Evolutionary conservation across 2,888 invertebrate genomes (phyloP), one percentile per base, ranked within the genome.

Genomic region (Steromphala cineraria): DNA sequence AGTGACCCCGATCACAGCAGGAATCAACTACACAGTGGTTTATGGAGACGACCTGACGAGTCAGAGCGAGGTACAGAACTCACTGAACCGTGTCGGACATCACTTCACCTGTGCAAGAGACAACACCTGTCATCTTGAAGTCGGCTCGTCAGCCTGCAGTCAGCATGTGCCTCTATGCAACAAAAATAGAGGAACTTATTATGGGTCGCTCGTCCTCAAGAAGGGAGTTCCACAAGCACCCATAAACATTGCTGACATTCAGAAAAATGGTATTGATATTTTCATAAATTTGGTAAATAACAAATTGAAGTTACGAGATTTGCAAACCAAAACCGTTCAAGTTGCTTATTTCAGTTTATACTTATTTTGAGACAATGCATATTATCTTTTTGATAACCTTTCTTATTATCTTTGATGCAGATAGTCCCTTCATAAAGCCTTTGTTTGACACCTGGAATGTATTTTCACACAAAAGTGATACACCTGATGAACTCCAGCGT

Each of bases 11-110:
- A 36, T 71, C 10, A 4, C 31, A 2, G 71, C n/a, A 10, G 71
- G 71, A 31, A 71, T 71, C 71, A 71, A 71, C 71, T 71, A 71
- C 36, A 71, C 71, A 10, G 71, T 71, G 71, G 71, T 71, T 1
- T 71, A 36, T 71, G 71, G 71, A 10, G 10, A 71, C 31, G 28
- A 31, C 0, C 4, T 71, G 8, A 10, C 19, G 24, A 71, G 19
- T 36, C 71, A 67, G 24, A 17, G 36, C 7, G 40, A n/a, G 31
- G 36, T 71, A 17, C 17, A 36, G 13, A 5, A 36, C 17, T 15
- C 31, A 4, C 71, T 71, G 2, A 40, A 31, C 31, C 28, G 31
- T 19, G 71, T 71, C 17, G 71, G 71, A 17, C 13, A 19, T 4
- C n/a, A 40, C 36, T 71, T 71, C 71, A 36, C 31, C 10, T 71